Evolutionary conservation across 2,888 invertebrate species (phyloP).

Genomic region (Unio pictorum): DNA sequence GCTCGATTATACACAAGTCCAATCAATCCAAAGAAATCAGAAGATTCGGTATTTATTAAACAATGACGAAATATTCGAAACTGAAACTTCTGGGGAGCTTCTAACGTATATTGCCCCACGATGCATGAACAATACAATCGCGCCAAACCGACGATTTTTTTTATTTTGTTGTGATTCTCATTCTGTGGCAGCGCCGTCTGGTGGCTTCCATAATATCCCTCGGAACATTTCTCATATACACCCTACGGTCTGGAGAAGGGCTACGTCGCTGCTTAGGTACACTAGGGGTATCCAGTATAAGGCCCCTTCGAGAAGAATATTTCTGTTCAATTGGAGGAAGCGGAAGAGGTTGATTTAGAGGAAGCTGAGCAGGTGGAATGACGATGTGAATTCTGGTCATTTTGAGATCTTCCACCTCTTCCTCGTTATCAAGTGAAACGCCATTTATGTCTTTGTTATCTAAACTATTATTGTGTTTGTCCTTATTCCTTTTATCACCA

Average conservation of each 20-base stretch:
- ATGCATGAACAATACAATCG: too few relatives aligned
- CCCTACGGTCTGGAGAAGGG: conserved; percentile 59
- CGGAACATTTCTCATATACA: conserved; percentile 56
- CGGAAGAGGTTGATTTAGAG: conserved; percentile 48
- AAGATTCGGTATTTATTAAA: too few relatives aligned
- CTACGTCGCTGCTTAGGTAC: conserved; percentile 56
- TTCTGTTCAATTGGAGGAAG: conserved; percentile 58
- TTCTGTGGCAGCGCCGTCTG: conserved; percentile 55
- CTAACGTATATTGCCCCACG: too few relatives aligned
- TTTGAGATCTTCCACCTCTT: conserved; percentile 24
- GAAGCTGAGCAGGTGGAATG: conserved; percentile 45
- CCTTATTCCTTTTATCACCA: conserved; percentile 20
- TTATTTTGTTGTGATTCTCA: conserved; percentile 62
- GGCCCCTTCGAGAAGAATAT: conserved; percentile 63
- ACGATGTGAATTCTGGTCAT: conserved; percentile 62
- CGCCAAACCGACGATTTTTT: too few relatives aligned
- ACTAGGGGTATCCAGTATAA: conserved; percentile 67
- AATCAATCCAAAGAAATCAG: too few relatives aligned
- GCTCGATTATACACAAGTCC: too few relatives aligned
- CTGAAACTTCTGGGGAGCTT: too few relatives aligned
- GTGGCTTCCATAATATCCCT: conserved; percentile 61
- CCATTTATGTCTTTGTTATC: conserved; percentile 14
- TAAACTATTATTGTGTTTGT: conserved; percentile 33
- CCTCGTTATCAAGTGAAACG: conserved; percentile 17
- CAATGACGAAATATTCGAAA: too few relatives aligned